Conservation (phyloP, 2,888 invertebrate genomes). For the Hecatera dysodea region DNA sequence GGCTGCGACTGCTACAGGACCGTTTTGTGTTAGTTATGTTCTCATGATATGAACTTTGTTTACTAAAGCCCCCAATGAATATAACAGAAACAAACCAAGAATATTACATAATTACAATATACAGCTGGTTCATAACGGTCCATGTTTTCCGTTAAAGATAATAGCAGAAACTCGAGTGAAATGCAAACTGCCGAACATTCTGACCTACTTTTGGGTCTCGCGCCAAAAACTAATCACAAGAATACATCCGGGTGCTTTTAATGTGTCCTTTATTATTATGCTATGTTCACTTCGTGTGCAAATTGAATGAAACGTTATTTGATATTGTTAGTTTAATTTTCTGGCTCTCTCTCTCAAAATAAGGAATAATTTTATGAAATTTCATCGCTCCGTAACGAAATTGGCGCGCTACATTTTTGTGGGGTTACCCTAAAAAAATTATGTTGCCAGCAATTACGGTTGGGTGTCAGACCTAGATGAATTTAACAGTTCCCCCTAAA, state of each 20-base stretch:
- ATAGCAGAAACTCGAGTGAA: slow-evolving; percentile 56
- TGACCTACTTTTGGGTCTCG: slow-evolving; percentile 45
- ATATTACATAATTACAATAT: slow-evolving; percentile 61
- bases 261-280: slow-evolving; percentile 43
- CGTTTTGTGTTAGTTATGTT: not conserved
- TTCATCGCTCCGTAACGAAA: not conserved
- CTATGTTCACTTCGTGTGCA: slow-evolving; percentile 32
- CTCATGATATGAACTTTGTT: not conserved
- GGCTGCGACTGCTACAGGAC: not conserved
- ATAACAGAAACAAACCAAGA: slow-evolving; percentile 19
- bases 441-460: slow-evolving; percentile 39
- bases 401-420: slow-evolving; percentile 7
- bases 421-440: slow-evolving; percentile 17
- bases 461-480: slow-evolving; percentile 34
- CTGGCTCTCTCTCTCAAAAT: slow-evolving; percentile 13
- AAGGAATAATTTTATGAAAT: slow-evolving; percentile 10
- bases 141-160: slow-evolving; percentile 64
- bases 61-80: slow-evolving; percentile 16
- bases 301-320: slow-evolving; percentile 42
- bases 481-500: slow-evolving; percentile 22
- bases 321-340: slow-evolving; percentile 24
- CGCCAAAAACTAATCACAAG: slow-evolving; percentile 57
- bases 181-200: slow-evolving; percentile 57
- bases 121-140: slow-evolving; percentile 59
- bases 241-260: slow-evolving; percentile 41